Percentiles rank a stretch among this genome's conserved stretches.
These are phyloP conservation scores for Cololabis saira DNA, from an alignment of 2,113 vertebrate species.

Conservation along the genomic window DNA sequence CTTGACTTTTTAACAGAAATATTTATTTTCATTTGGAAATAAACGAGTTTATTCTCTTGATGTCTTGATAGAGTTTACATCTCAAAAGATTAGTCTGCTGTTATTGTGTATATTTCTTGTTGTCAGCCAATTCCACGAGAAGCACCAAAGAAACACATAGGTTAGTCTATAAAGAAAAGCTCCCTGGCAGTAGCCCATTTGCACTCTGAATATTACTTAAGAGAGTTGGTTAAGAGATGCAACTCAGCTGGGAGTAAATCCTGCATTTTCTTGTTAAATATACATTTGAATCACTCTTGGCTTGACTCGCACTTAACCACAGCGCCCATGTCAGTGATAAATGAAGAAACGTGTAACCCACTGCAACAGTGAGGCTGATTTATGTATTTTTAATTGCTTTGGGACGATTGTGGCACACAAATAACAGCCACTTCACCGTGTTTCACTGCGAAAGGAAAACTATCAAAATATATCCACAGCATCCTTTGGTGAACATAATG, in stretches of 20 bases:
- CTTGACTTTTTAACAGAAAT: no score
- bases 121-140: no score
- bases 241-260: neutral
- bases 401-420: neutral
- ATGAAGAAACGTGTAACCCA: constrained; percentile 4
- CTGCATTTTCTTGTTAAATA: constrained; percentile 6
- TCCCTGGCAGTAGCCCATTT: constrained; percentile 7
- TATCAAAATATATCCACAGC: no score
- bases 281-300: constrained; percentile 3
- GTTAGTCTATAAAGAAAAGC: neutral
- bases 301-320: constrained; percentile 6
- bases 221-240: constrained; percentile 6
- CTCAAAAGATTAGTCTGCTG: no score
- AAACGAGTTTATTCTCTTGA: no score
- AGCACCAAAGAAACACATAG: neutral
- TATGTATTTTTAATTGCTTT: neutral
- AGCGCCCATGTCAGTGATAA: neutral
- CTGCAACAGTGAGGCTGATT: neutral
- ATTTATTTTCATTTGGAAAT: no score
- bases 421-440: no score
- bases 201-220: constrained; percentile 6
- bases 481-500: neutral
- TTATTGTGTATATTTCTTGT: no score
- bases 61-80: no score
- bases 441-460: no score